Conservation (phyloP, 2,113 vertebrate species). For the Canis aureus region DNA sequence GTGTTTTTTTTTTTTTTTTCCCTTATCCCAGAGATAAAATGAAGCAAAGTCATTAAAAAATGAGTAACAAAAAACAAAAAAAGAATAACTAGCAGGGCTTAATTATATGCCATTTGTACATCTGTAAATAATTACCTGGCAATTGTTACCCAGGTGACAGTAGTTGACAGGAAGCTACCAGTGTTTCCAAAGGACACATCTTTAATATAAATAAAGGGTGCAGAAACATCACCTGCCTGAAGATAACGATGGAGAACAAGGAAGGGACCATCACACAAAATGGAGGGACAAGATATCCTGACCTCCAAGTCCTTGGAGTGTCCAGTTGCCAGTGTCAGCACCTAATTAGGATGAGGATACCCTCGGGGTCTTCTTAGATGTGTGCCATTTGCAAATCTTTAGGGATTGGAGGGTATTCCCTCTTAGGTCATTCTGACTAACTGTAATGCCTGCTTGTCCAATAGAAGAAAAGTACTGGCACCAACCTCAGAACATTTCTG, state of each 20-base stretch:
- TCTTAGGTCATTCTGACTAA: not conserved
- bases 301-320: not conserved
- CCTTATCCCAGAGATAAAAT: not conserved
- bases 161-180: slow-evolving; percentile 30
- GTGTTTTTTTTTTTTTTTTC: not conserved
- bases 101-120: not conserved
- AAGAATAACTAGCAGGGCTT: not conserved
- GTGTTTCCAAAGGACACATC: not conserved
- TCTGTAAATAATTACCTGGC: not conserved
- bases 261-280: not conserved
- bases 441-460: not conserved
- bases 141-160: not conserved
- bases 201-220: not conserved
- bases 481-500: not conserved
- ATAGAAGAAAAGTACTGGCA: not conserved
- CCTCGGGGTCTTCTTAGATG: not conserved
- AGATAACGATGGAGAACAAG: not conserved
- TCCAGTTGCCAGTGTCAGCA: not conserved
- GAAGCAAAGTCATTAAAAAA: not conserved
- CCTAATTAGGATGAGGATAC: not conserved
- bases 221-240: not conserved
- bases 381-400: not conserved
- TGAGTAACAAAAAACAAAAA: not conserved
- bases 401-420: fast-evolving
- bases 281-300: not conserved